Conservation (phyloP, 1,140 invertebrate genomes). For the Leptopilina clavipes region DNA sequence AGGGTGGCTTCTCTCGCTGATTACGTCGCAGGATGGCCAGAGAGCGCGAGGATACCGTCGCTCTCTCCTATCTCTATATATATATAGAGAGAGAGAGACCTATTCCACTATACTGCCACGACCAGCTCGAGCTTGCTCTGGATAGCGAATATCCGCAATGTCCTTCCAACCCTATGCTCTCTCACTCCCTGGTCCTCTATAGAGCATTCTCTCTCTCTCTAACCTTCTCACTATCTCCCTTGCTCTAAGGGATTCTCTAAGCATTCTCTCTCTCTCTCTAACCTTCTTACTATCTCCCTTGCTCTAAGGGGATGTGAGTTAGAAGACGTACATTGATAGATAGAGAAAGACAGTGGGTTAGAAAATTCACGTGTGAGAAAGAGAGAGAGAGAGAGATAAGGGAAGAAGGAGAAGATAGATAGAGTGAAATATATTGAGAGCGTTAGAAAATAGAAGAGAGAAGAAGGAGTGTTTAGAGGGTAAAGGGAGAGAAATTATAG, state of each 20-base stretch:
- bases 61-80: constrained; percentile 35
- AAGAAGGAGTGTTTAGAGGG: background rate
- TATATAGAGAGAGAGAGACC: background rate
- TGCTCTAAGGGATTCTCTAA: background rate
- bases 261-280: background rate
- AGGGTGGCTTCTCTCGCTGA: constrained; percentile 72
- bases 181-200: constrained; percentile 39
- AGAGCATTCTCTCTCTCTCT: constrained; percentile 31
- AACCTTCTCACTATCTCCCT: background rate
- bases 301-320: background rate
- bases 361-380: background rate
- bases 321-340: background rate
- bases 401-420: too few species aligned
- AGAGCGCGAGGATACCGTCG: constrained; percentile 65
- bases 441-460: background rate
- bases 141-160: constrained; percentile 73
- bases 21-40: constrained; percentile 74
- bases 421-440: background rate
- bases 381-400: background rate
- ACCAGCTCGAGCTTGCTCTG: constrained; percentile 59
- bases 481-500: background rate
- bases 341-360: background rate
- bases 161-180: constrained; percentile 67
- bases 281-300: background rate
- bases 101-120: constrained; percentile 49